Conservation (phyloP, 1,140 invertebrate genomes). For the Anadara kagoshimensis region DNA sequence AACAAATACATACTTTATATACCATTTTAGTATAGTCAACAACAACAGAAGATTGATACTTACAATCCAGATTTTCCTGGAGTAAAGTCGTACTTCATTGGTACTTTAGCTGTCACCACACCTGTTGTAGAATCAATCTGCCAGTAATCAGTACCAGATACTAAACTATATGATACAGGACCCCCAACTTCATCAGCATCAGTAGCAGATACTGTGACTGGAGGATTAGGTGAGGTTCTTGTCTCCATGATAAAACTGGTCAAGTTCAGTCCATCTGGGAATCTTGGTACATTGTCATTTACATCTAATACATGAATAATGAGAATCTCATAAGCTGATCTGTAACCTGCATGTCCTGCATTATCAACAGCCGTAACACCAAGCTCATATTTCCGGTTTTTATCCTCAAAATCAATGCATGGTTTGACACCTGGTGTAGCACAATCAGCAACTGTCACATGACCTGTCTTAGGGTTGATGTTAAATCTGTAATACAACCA, state of each 20-base stretch:
- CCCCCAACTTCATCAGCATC: slow-evolving; percentile 50
- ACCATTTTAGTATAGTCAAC: too few relatives aligned
- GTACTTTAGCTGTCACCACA: slow-evolving; percentile 51
- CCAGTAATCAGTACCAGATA: slow-evolving; percentile 35
- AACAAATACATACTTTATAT: too few relatives aligned
- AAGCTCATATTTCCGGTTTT: slow-evolving; percentile 87
- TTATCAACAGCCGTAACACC: slow-evolving; percentile 91
- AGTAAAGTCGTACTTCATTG: slow-evolving; percentile 43
- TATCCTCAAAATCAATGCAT: slow-evolving; percentile 91
- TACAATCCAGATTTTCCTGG: slow-evolving; percentile 42
- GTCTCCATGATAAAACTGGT: slow-evolving; percentile 89
- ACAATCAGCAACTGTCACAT: slow-evolving; percentile 88
- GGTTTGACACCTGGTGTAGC: slow-evolving; percentile 78
- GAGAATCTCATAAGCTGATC: slow-evolving; percentile 80
- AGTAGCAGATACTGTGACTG: slow-evolving; percentile 32
- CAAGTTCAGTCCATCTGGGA: slow-evolving; percentile 81
- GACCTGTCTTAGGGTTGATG: slow-evolving; percentile 86
- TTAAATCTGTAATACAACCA: slow-evolving; percentile 78
- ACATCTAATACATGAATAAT: slow-evolving; percentile 86
- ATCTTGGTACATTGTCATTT: slow-evolving; percentile 90
- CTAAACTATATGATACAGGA: slow-evolving; percentile 31
- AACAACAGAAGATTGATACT: slow-evolving; percentile 16
- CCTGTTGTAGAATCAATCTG: slow-evolving; percentile 42
- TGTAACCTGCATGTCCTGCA: slow-evolving; percentile 82
- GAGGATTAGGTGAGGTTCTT: slow-evolving; percentile 72